Evolutionary conservation across 2,888 invertebrate genomes (phyloP).

Genomic region (Lithophane semibrunnea): DNA sequence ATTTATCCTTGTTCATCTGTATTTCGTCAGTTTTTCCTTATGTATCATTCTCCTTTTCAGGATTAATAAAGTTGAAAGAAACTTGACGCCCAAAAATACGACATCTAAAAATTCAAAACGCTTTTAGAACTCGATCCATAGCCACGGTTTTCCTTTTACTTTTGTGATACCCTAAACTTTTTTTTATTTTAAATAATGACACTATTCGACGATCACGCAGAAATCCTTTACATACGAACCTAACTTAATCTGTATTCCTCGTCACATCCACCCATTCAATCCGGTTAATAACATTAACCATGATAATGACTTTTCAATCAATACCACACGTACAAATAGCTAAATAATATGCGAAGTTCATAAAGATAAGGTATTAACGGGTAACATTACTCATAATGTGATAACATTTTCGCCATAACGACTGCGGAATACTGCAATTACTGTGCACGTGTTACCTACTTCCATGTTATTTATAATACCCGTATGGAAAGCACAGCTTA

Average conservation of each 20-base stretch:
- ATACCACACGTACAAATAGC: conserved; percentile 23
- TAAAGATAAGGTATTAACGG: conserved; percentile 53
- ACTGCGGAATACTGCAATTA: conserved; percentile 6
- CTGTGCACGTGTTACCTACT: neutral
- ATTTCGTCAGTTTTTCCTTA: no score
- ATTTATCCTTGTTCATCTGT: conserved; percentile 20
- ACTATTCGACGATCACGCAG: no score
- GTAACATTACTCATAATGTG: conserved; percentile 29
- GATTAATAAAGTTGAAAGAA: no score
- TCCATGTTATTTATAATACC: neutral
- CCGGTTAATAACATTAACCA: conserved; percentile 8
- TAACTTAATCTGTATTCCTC: neutral
- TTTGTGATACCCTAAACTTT: neutral
- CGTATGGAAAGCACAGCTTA: conserved; percentile 1
- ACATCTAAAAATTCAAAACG: neutral
- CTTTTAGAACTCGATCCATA: neutral
- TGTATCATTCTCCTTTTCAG: no score
- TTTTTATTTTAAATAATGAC: neutral
- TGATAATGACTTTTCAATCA: conserved; percentile 29
- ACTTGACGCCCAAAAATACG: neutral
- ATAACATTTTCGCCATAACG: conserved; percentile 37
- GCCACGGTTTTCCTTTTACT: neutral
- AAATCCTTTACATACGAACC: neutral
- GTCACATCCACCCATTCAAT: conserved; percentile 1
- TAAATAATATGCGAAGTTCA: conserved; percentile 34